Conservation (phyloP, 2,113 vertebrate genomes). For the Callipepla squamata region DNA sequence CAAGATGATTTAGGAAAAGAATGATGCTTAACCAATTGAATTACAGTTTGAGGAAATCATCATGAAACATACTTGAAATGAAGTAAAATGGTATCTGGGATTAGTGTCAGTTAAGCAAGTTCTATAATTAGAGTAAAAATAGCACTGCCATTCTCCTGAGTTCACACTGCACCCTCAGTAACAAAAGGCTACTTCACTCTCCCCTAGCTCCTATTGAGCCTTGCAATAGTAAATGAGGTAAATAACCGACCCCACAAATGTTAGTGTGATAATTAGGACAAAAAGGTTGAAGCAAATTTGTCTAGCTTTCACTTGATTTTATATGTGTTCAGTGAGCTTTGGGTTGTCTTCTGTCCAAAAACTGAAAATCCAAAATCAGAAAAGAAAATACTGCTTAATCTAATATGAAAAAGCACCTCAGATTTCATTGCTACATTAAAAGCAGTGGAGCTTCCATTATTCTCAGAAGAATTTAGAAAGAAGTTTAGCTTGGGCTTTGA, state of each 20-base stretch:
- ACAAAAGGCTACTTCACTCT: rapidly evolving
- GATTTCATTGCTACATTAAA: not conserved
- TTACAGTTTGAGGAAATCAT: not conserved
- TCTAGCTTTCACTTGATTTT: not conserved
- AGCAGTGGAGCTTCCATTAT: not conserved
- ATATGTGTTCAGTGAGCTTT: rapidly evolving
- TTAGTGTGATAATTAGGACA: not conserved
- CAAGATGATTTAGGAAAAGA: not conserved
- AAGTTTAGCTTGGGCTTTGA: not conserved
- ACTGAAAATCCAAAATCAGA: not conserved
- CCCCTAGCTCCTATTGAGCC: not conserved
- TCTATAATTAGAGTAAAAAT: not conserved
- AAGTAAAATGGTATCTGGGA: not conserved
- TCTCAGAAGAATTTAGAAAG: not conserved
- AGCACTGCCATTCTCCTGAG: rapidly evolving
- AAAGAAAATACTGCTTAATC: not conserved
- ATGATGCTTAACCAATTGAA: not conserved
- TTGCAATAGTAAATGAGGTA: not conserved
- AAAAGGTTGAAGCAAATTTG: not conserved
- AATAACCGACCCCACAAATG: not conserved
- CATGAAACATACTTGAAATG: not conserved
- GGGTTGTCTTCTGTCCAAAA: not conserved
- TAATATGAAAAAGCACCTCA: not conserved
- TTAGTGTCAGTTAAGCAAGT: not conserved
- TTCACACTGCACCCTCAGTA: not conserved